Conservation (phyloP, 2,888 invertebrate species). For the Dynastes grantii region DNA sequence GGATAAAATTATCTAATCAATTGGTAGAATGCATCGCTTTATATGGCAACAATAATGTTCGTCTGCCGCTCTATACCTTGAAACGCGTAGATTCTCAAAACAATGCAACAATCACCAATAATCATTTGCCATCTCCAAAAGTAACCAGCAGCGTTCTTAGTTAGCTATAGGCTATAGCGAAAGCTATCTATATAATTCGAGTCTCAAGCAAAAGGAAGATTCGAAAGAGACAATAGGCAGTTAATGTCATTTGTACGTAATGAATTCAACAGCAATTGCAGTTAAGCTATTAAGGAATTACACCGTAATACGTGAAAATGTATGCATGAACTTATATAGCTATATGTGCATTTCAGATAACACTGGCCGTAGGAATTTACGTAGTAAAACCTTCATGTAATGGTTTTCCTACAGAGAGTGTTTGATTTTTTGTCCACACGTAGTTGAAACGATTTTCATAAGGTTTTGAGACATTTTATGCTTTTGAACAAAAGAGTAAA, state of each 20-base stretch:
- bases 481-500: no score
- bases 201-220: neutral
- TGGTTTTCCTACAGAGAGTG: no score
- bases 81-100: neutral
- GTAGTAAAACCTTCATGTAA: no score
- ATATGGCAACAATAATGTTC: no score
- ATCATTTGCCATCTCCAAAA: constrained; percentile 7
- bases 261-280: neutral
- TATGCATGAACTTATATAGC: neutral
- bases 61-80: neutral
- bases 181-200: neutral
- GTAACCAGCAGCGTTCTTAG: neutral
- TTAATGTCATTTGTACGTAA: neutral
- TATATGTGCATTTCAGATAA: no score
- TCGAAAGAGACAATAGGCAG: neutral
- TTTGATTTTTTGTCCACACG: no score
- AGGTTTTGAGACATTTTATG: no score
- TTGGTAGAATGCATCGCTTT: no score
- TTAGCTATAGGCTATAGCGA: neutral
- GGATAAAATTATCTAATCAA: no score
- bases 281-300: constrained; percentile 1
- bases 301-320: neutral
- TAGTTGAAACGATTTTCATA: no score
- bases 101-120: constrained; percentile 13
- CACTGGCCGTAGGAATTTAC: no score